phyloP scores from a whole-genome alignment of 2,113 vertebrate genomes.

The Scalopus aquaticus region DNA sequence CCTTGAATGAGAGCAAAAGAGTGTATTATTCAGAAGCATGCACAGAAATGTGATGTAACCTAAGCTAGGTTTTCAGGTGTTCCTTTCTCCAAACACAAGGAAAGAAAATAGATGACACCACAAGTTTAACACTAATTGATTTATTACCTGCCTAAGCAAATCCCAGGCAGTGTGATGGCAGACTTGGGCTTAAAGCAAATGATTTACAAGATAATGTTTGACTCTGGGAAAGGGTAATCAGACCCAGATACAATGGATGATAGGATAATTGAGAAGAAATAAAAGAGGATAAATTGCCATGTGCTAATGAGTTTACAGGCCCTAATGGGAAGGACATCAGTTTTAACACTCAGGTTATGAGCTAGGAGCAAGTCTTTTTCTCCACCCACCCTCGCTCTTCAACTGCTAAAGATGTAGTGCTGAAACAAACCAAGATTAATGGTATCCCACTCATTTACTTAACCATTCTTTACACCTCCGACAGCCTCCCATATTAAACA shows the following conservation, averaged over 20 bases:
- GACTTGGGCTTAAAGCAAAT: constrained; percentile 89
- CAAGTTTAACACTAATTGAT: constrained; percentile 91
- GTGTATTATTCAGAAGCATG: not conserved
- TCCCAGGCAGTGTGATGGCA: constrained; percentile 83
- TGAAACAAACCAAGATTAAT: constrained; percentile 90
- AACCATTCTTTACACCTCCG: constrained; percentile 85
- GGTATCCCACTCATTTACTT: constrained; percentile 85
- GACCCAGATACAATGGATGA: constrained; percentile 92
- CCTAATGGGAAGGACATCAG: constrained; percentile 90
- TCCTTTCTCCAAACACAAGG: constrained; percentile 75
- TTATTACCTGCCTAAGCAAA: constrained; percentile 91
- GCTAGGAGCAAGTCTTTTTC: constrained; percentile 82
- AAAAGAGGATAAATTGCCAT: constrained; percentile 92
- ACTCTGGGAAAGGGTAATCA: constrained; percentile 92
- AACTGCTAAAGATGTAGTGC: constrained; percentile 83
- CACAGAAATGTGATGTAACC: constrained; percentile 73
- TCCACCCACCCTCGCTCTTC: constrained; percentile 61
- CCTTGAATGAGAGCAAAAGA: not conserved
- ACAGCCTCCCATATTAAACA: constrained; percentile 80
- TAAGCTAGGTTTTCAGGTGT: constrained; percentile 79
- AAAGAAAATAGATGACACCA: constrained; percentile 89
- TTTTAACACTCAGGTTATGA: constrained; percentile 90
- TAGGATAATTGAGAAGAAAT: constrained; percentile 93
- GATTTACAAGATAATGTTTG: constrained; percentile 93
- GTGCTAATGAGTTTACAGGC: constrained; percentile 92